Evolutionary conservation across 2,797 vertebrate genomes (phyloP), one percentile per base, ranked within the genome.

Genomic region (Glossophaga mutica): DNA sequence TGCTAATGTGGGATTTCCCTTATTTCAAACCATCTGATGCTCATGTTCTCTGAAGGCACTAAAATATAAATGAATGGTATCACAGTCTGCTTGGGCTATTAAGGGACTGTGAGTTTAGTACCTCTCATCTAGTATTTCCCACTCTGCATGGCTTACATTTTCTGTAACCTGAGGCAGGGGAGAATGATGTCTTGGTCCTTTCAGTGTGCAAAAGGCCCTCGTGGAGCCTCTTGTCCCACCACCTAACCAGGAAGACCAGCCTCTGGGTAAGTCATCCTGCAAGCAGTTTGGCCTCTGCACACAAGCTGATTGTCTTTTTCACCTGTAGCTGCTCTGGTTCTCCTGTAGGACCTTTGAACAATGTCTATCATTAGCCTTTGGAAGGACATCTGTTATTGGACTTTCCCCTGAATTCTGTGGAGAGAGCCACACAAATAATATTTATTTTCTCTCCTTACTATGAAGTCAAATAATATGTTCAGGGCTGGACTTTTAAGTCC

Each of bases 401-500:
- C 32, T 76, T 95, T 82, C 42, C 34, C 67, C 55, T 46, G 34
- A 65, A 67, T 85, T 94, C 81, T 96, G 5, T 91, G 46, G 34
- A 46, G 32, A 95, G 55, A 96, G 44, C 52, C 11, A 3, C n/a
- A 37, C 74, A 91, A 97, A 97, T 94, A 97, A 96, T 91, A 91
- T 50, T 94, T 91, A 95, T 74, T 83, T 94, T 94, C 39, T 42
- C n/a, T 94, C 50, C 68, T 90, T 92, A 59, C 85, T 85, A 42
- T 92, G 92, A 96, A 70, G 67, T 87, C 39, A 95, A 82, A 81
- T 81, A 67, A 39, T 57, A 8, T 59, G 29, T 74, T 96, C 62
- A 68, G 50, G 39, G 50, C 67, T 90, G 44, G 48, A 85, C 68
- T 91, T 88, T 5, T 3, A 74, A 94, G 73, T 92, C 44, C 68